These are phyloP conservation scores for Malurus splendens DNA, from an alignment of 2,797 vertebrate species.

Conservation along the genomic window DNA sequence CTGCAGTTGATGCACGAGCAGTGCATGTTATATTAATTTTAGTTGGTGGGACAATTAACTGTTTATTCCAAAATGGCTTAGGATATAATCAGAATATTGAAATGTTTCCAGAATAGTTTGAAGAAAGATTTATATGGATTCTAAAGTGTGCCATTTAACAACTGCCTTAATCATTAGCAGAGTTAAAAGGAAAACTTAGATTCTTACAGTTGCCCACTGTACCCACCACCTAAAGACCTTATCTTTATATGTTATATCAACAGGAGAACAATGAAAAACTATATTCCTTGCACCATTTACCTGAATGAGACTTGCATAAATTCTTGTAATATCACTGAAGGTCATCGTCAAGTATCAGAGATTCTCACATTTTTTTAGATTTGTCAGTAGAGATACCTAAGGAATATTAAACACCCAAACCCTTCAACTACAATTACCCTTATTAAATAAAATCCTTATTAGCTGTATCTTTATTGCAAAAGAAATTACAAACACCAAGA, in stretches of 20 bases:
- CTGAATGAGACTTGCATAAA: slow-evolving; percentile 38
- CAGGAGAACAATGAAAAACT: background rate
- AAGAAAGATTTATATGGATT: background rate
- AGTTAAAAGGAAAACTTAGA: background rate
- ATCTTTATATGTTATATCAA: background rate
- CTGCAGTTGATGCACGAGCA: background rate
- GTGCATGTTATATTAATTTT: background rate
- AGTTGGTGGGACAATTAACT: background rate
- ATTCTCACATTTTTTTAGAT: slow-evolving; percentile 54
- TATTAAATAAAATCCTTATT: slow-evolving; percentile 66
- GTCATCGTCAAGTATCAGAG: slow-evolving; percentile 58
- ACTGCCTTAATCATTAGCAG: background rate
- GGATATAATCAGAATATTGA: background rate
- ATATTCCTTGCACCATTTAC: slow-evolving; percentile 28
- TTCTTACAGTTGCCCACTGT: background rate
- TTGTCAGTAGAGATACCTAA: slow-evolving; percentile 47
- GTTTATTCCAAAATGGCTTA: background rate
- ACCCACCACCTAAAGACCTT: background rate
- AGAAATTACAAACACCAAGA: slow-evolving; percentile 49
- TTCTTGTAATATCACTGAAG: slow-evolving; percentile 53
- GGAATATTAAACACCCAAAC: slow-evolving; percentile 62
- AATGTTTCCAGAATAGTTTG: background rate
- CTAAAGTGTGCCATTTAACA: background rate
- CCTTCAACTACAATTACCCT: slow-evolving; percentile 59
- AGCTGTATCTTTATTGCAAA: slow-evolving; percentile 46